Evolutionary conservation across 2,113 vertebrate species (phyloP).

Genomic region (Columba janthina): DNA sequence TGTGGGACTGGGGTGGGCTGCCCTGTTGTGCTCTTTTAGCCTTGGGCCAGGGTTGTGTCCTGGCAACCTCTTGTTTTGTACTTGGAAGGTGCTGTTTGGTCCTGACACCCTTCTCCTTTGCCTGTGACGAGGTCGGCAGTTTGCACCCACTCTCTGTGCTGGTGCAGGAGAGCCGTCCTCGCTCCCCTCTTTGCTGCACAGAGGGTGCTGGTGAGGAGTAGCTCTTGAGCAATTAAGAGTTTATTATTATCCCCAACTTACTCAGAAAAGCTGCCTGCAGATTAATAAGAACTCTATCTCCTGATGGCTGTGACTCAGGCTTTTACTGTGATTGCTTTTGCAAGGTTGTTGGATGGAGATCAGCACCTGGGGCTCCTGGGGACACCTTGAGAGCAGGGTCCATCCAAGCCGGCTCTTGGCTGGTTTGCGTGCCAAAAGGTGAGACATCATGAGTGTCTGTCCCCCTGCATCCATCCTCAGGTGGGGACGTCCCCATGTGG

Average conservation of each 20-base stretch:
- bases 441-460: neutral
- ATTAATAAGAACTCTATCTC: neutral
- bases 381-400: neutral
- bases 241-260: neutral
- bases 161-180: neutral
- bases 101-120: neutral
- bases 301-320: conserved; percentile 19
- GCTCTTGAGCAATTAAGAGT: neutral
- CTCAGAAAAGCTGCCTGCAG: neutral
- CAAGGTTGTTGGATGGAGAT: neutral
- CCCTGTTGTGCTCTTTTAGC: neutral
- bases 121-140: neutral
- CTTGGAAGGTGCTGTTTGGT: neutral
- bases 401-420: neutral
- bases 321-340: conserved; percentile 1
- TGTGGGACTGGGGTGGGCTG: neutral
- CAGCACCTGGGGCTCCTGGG: neutral
- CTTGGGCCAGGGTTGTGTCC: neutral
- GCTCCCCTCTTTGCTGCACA: neutral
- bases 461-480: neutral
- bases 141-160: neutral
- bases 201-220: neutral
- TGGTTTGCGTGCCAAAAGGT: neutral
- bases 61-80: neutral
- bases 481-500: too few relatives aligned